Evolutionary conservation across 1,140 invertebrate genomes (phyloP).

Genomic region (Cepaea nemoralis): DNA sequence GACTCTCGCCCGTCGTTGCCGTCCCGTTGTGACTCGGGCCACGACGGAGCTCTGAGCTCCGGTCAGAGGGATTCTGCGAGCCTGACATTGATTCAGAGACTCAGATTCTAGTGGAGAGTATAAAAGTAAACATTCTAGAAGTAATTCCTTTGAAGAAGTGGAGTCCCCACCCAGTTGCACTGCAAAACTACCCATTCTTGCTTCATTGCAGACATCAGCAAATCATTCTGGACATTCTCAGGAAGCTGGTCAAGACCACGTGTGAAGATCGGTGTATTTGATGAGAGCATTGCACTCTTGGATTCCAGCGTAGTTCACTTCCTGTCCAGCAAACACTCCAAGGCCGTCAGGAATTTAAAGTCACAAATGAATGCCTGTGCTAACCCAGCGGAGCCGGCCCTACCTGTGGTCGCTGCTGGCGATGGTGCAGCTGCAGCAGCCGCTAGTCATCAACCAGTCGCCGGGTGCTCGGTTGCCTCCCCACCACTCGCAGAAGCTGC

Average conservation of each 20-base stretch:
- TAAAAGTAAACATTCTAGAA: constrained; percentile 61
- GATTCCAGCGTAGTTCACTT: not conserved
- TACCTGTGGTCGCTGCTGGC: constrained; percentile 30
- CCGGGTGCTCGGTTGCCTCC: not conserved
- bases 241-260: not conserved
- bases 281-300: constrained; percentile 23
- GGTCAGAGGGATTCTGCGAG: constrained; percentile 96
- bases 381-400: not conserved
- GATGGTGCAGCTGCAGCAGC: constrained; percentile 12
- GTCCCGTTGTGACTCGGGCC: constrained; percentile 49
- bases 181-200: constrained; percentile 14
- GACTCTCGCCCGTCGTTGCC: constrained; percentile 33
- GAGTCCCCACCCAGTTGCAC: constrained; percentile 43
- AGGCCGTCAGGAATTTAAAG: not conserved
- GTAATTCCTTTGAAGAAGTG: constrained; percentile 63
- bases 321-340: not conserved
- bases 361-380: constrained; percentile 6
- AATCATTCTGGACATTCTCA: not conserved
- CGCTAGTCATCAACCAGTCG: constrained; percentile 28
- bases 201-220: not conserved
- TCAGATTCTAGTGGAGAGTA: constrained; percentile 66
- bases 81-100: constrained; percentile 74
- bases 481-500: constrained; percentile 4
- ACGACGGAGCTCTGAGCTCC: constrained; percentile 90
- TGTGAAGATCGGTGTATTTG: constrained; percentile 43